These are phyloP conservation scores for Diadema setosum DNA, from an alignment of 35 echinoderm and acorn worm genomes.

Conservation along the genomic window DNA sequence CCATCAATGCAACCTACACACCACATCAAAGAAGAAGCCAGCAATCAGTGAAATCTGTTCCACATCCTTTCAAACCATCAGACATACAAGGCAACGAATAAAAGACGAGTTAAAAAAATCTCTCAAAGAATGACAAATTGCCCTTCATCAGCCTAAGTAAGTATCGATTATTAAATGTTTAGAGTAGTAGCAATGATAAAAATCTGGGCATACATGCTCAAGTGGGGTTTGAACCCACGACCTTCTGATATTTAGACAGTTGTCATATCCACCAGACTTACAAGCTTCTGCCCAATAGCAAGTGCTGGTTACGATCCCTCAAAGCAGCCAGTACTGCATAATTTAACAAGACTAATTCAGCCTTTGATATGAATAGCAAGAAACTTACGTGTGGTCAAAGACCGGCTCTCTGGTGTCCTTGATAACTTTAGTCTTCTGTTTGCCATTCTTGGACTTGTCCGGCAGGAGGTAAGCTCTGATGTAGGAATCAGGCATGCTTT, in stretches of 20 bases:
- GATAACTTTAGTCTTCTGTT: constrained; percentile 78
- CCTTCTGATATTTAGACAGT: background rate
- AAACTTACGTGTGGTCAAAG: constrained; percentile 89
- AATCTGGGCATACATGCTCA: background rate
- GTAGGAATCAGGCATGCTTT: constrained; percentile 77
- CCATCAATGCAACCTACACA: too few species aligned
- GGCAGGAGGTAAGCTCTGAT: constrained; percentile 86
- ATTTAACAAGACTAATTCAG: background rate
- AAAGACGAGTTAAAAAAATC: too few species aligned
- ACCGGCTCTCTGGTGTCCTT: constrained; percentile 69
- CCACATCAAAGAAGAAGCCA: too few species aligned
- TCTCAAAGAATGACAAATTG: too few species aligned
- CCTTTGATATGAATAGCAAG: background rate
- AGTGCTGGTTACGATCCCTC: background rate
- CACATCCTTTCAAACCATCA: too few species aligned
- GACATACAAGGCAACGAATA: too few species aligned
- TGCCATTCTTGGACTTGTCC: constrained; percentile 76
- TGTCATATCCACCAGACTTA: background rate
- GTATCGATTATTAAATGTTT: too few species aligned
- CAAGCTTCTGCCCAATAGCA: background rate
- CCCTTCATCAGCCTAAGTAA: too few species aligned
- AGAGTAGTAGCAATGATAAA: background rate
- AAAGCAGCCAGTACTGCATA: background rate
- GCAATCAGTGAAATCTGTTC: too few species aligned
- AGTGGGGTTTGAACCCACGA: background rate